Conservation (phyloP, 2,113 vertebrate species). For the Triplophysa dalaica region DNA sequence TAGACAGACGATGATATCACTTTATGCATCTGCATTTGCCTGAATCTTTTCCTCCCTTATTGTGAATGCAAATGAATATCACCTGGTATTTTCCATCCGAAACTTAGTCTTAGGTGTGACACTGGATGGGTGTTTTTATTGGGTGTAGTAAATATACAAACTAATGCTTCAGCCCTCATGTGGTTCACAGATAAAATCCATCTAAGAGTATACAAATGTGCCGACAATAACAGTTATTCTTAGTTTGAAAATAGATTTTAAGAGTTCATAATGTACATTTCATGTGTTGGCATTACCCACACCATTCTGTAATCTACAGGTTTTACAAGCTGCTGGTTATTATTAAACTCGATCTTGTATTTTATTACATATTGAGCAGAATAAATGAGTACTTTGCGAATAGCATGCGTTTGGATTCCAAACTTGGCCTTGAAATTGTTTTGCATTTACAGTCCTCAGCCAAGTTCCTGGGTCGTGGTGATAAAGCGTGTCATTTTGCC, state of each 20-base stretch:
- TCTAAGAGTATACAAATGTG: background rate
- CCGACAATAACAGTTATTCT: no score
- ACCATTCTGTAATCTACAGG: background rate
- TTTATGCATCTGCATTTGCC: slow-evolving; percentile 46
- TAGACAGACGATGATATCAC: background rate
- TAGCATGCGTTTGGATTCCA: background rate
- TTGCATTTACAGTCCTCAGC: slow-evolving; percentile 1
- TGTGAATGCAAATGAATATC: slow-evolving; percentile 53
- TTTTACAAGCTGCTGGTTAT: background rate
- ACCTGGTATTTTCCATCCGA: slow-evolving; percentile 38
- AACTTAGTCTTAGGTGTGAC: background rate
- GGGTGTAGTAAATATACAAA: background rate
- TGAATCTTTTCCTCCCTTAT: slow-evolving; percentile 50
- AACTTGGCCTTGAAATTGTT: slow-evolving; percentile 1
- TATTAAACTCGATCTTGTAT: background rate
- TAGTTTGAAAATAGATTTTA: background rate
- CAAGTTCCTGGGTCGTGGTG: slow-evolving; percentile 28
- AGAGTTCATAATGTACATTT: background rate
- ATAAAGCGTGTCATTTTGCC: slow-evolving; percentile 13
- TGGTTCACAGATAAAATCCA: slow-evolving; percentile 1
- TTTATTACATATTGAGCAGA: background rate
- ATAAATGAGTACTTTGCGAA: background rate
- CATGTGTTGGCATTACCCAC: background rate
- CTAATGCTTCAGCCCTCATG: background rate
- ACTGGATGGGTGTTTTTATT: slow-evolving; percentile 11